These are phyloP conservation scores for Campoplex capitator DNA, from an alignment of 2,888 invertebrate species.

Conservation along the genomic window DNA sequence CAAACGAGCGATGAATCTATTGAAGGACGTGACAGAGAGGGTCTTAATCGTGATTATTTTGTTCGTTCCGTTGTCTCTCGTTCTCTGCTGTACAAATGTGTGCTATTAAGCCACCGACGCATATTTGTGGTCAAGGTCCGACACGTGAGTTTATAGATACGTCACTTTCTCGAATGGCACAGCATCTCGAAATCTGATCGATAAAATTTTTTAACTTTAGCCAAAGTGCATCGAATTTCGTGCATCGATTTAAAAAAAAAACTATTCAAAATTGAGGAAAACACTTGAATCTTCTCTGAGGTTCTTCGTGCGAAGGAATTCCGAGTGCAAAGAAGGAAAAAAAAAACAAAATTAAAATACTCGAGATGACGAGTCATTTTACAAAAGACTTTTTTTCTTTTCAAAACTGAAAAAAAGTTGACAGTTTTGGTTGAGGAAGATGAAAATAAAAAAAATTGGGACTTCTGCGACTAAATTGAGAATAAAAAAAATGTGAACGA, in stretches of 20 bases:
- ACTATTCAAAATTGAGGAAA: background rate
- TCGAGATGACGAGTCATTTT: too few species aligned
- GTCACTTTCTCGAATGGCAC: background rate
- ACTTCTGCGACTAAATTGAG: too few species aligned
- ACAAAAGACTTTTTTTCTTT: too few species aligned
- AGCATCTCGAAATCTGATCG: conserved; percentile 15
- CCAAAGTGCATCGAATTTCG: background rate
- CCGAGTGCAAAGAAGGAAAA: too few species aligned
- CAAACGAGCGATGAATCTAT: conserved; percentile 49
- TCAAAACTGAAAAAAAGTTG: too few species aligned
- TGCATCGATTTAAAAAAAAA: background rate
- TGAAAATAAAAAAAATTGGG: too few species aligned
- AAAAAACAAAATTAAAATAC: too few species aligned
- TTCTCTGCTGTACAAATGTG: conserved; percentile 11
- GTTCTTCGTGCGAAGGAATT: too few species aligned
- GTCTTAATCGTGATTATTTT: conserved; percentile 53
- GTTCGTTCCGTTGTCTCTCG: conserved; percentile 1
- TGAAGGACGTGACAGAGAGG: conserved; percentile 57
- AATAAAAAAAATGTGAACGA: too few species aligned
- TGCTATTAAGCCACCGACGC: conserved; percentile 35
- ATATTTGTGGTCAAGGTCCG: conserved; percentile 66
- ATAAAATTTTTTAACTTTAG: background rate
- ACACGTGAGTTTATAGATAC: conserved; percentile 49
- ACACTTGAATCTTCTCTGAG: background rate
- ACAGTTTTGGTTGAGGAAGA: too few species aligned